These are phyloP conservation scores for Gari tellinella DNA, from an alignment of 2,888 invertebrate species.

Conservation along the genomic window DNA sequence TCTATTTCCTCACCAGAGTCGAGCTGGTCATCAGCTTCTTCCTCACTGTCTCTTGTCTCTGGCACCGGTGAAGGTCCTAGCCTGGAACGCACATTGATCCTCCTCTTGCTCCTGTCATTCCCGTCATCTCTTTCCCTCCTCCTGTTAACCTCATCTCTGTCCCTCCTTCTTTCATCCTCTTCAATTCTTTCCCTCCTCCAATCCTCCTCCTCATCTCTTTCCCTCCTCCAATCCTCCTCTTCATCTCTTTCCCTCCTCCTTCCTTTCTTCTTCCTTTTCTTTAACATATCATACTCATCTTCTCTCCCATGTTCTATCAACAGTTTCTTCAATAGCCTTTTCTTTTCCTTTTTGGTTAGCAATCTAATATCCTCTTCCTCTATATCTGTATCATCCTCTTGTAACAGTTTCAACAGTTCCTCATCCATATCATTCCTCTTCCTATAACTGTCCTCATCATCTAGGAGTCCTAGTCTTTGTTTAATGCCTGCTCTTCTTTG, in stretches of 20 bases:
- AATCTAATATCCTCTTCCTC: slow-evolving; percentile 38
- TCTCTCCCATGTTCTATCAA: slow-evolving; percentile 43
- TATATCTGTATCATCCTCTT: slow-evolving; percentile 45
- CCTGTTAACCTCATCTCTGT: slow-evolving; percentile 29
- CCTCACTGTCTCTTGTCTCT: slow-evolving; percentile 5
- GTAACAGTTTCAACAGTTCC: slow-evolving; percentile 42
- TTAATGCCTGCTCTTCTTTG: slow-evolving; percentile 42
- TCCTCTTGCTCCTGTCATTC: slow-evolving; percentile 4
- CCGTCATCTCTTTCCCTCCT: slow-evolving; percentile 39
- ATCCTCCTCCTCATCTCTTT: not conserved
- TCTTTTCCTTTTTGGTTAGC: slow-evolving; percentile 55
- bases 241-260: slow-evolving; percentile 34
- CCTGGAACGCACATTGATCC: slow-evolving; percentile 24
- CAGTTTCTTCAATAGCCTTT: slow-evolving; percentile 50
- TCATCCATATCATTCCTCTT: slow-evolving; percentile 36
- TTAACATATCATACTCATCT: slow-evolving; percentile 35
- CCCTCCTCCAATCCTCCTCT: slow-evolving; percentile 9
- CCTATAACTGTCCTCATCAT: slow-evolving; percentile 26
- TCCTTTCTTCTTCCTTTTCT: slow-evolving; percentile 38
- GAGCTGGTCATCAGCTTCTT: slow-evolving; percentile 14
- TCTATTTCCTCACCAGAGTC: slow-evolving; percentile 37
- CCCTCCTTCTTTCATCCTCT: slow-evolving; percentile 33
- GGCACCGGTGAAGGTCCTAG: slow-evolving; percentile 17
- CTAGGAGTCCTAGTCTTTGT: slow-evolving; percentile 44
- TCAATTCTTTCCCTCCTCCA: slow-evolving; percentile 40